A percentile compares a stretch with the other conserved stretches of the same genome.
These are phyloP conservation scores for Peribatodes rhomboidaria DNA, from an alignment of 2,888 invertebrate genomes.

Conservation along the genomic window DNA sequence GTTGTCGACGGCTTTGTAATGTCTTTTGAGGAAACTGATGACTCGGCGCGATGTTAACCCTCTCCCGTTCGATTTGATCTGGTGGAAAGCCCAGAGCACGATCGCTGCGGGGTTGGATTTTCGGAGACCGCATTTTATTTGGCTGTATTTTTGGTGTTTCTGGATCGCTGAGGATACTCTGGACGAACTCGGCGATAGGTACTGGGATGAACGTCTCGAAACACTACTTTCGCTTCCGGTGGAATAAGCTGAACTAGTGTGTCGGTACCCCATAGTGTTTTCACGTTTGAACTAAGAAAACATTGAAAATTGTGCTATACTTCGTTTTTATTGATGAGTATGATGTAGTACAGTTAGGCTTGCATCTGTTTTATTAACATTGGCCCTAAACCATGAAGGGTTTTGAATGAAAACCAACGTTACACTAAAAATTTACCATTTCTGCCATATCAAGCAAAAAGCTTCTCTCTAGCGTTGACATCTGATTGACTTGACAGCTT, in stretches of 20 bases:
- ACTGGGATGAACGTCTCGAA: not conserved
- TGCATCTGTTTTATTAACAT: not conserved
- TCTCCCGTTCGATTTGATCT: conserved; percentile 54
- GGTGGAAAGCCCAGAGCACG: conserved; percentile 70
- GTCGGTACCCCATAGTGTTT: conserved; percentile 2
- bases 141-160: conserved; percentile 42
- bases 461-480: too few species aligned
- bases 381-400: not conserved
- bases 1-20: conserved; percentile 56
- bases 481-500: not conserved
- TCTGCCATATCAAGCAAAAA: conserved; percentile 2
- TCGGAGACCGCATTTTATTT: conserved; percentile 56
- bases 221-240: not conserved
- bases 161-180: not conserved
- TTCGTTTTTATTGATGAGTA: too few species aligned
- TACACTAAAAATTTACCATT: conserved; percentile 9
- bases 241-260: not conserved
- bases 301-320: too few species aligned
- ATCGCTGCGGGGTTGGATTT: conserved; percentile 67
- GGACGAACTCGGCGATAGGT: not conserved
- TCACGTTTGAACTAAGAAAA: not conserved
- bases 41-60: conserved; percentile 68
- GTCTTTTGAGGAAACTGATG: conserved; percentile 65
- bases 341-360: too few species aligned
- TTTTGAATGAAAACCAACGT: conserved; percentile 1